Base-by-base conservation (phyloP, 2,113 vertebrate genomes). In the Plectropomus leopardus region DNA sequence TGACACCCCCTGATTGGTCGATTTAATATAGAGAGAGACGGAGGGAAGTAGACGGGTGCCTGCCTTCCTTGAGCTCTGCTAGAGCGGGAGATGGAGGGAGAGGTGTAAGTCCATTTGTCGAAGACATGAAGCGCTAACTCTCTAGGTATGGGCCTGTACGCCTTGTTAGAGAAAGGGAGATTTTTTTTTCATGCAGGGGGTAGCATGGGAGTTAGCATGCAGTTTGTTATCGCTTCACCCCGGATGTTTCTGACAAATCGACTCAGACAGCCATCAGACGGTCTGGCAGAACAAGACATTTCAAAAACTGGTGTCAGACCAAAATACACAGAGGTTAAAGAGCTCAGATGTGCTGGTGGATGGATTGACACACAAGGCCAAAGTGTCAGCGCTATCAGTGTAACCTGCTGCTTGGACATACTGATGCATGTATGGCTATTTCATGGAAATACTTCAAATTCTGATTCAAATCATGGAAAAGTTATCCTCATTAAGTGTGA, bases 71-170 rank as follows among this genome's bases (percentile, higher is more conserved):
- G 88, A 92, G 89, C 86, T 88, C 79, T 71, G 78, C 76, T 88
- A 51, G 73, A 87, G 90, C 76, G 58, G 83, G 82, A 89, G 87
- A 86, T 88, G 73, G 85, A 91, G 83, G 81, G 80, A 91, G 89
- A 90, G 88, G 91, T 94, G 94, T 93, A 92, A 94, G 94, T 94
- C 93, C 94, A 93, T 95, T 95, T 95, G 94, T 94, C 72, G 91
- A 87, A 95, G 93, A 94, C 89, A 30, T 94, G 92, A 89, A 95
- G 94, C 92, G 93, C 92, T 95, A 94, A 95, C 94, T 95, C 90
- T 94, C 93, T 91, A 92, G 93, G 93, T 94, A 92, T 87, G 86
- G 72, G 83, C 74, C 88, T 80, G 76, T 80, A 91, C 45, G 85
- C 91, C 93, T 95, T 95, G 93, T 95, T 95, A 94, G 86, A 92